Evolutionary conservation across 2,113 vertebrate species (phyloP).

Genomic region (Bufo gargarizans): DNA sequence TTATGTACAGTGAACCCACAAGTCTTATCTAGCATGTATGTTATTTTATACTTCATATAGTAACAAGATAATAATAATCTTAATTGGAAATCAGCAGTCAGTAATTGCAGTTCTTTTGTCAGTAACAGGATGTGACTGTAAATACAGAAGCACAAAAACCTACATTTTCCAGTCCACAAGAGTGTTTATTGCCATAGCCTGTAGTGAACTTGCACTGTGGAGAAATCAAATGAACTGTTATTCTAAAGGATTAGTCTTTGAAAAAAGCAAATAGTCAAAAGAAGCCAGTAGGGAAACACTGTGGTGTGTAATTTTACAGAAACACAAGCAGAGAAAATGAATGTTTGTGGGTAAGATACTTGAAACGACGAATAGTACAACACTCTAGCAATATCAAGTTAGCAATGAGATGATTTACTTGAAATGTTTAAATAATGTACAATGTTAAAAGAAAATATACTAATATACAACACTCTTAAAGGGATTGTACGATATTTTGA

Average conservation of each 20-base stretch:
- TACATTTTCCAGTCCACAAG: conserved; percentile 1
- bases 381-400: background rate
- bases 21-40: background rate
- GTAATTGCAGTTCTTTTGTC: conserved; percentile 25
- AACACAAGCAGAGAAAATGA: conserved; percentile 43
- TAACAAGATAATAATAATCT: conserved; percentile 11
- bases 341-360: conserved; percentile 18
- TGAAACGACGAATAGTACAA: conserved; percentile 19
- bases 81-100: conserved; percentile 36
- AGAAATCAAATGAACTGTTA: conserved; percentile 36
- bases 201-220: background rate
- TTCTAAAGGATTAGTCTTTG: conserved; percentile 9
- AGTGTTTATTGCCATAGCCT: conserved; percentile 17
- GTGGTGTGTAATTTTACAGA: conserved; percentile 23
- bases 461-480: background rate
- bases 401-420: background rate
- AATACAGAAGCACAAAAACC: conserved; percentile 12
- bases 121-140: background rate
- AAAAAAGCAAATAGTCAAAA: conserved; percentile 15
- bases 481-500: too few relatives aligned
- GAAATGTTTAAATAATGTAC: too few relatives aligned
- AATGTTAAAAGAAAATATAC: background rate
- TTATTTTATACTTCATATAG: background rate
- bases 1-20: background rate
- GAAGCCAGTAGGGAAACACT: conserved; percentile 22